Conservation (phyloP, 1,140 invertebrate species). For the Acromyrmex charruanus region DNA sequence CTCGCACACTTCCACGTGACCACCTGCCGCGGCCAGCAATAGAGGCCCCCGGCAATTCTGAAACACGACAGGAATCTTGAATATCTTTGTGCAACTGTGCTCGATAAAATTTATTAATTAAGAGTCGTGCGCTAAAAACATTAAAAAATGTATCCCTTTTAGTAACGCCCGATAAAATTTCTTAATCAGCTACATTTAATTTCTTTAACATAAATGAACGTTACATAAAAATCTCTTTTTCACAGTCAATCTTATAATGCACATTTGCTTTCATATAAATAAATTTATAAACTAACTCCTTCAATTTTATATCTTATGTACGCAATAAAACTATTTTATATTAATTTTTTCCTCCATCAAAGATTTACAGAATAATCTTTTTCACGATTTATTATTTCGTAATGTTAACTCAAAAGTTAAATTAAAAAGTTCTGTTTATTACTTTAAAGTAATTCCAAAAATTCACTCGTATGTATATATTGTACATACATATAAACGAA, state of each 20-base stretch:
- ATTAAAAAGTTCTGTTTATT: background rate
- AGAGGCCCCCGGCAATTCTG: constrained; percentile 79
- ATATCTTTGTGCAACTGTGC: constrained; percentile 7
- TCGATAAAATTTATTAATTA: constrained; percentile 49
- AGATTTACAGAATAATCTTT: background rate
- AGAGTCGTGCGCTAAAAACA: constrained; percentile 26
- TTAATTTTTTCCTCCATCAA: too few species aligned
- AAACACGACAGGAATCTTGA: constrained; percentile 60
- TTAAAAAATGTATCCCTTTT: constrained; percentile 27
- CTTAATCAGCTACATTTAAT: constrained; percentile 14
- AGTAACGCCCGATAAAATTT: constrained; percentile 25
- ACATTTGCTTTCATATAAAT: background rate
- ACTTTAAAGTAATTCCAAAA: background rate
- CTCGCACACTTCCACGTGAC: constrained; percentile 78
- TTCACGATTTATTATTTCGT: background rate
- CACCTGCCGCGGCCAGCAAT: constrained; percentile 77
- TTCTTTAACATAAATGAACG: background rate
- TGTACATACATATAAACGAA: too few species aligned
- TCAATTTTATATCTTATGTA: background rate
- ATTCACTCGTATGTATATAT: too few species aligned
- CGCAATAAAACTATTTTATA: too few species aligned
- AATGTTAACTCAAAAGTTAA: background rate
- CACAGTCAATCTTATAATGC: background rate
- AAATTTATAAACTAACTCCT: background rate
- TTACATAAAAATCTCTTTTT: background rate